Evolutionary conservation across 2,888 invertebrate genomes (phyloP), one percentile per base, ranked within the genome.

Genomic region (Tanytarsus gracilentus): DNA sequence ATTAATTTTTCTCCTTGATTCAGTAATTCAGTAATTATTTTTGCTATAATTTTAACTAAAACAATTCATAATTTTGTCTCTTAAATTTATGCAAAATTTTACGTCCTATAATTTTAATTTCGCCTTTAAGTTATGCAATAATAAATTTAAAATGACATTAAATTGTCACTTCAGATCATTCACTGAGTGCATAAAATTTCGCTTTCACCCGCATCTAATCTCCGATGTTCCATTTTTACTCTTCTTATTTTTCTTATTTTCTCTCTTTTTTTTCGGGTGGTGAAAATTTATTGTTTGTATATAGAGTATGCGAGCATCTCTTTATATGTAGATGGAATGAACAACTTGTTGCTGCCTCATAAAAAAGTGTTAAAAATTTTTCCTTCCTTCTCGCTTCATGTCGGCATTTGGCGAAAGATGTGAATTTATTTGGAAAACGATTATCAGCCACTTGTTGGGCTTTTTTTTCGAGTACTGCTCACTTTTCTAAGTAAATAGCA

Each of bases 251-350:
- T 44, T 40, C 8, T 44, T 18, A 21, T 11, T 44, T 44, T 11
- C 11, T 44, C 44, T 21, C 21, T 18, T 6, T 44, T 44, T 44
- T 52, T 30, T 40, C 11, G 40, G 11, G 4, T 7, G 52, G 52
- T 27, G 53, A 53, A 53, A 53, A 53, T 53, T 53, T 53, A 53
- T 53, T 53, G 53, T 53, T 33, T 44, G 44, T 40, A 40, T 40
- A 21, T 40, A 40, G 40, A 40, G 16, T 40, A 18, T 9, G n/a
- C n/a, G n/a, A n/a, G n/a, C n/a, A n/a, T n/a, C n/a, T n/a, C 23
- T 48, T 16, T 48, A 23, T 7, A n/a, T 48, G 48, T 18, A 21
- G 21, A 30, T 33, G 33, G 51, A 33, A 30, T 21, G 7, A 30
- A 40, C 18, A 18, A 53, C 53, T 53, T 53, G 53, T 53, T 53